Base-by-base conservation (phyloP, 2,888 invertebrate species). In the Drosophila eohydei region DNA sequence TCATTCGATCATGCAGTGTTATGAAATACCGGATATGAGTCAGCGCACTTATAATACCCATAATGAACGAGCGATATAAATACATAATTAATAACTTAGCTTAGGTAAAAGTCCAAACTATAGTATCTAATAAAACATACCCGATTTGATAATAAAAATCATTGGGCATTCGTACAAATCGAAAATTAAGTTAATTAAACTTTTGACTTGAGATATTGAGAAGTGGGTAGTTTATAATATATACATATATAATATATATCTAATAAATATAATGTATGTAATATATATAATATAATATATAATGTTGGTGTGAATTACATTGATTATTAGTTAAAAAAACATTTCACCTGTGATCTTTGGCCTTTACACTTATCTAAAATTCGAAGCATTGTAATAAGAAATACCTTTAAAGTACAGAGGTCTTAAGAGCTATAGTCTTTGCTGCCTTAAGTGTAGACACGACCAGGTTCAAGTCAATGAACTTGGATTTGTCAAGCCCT, bases 21-120 rank as follows among this genome's bases (percentile, higher is more conserved):
- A 51, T 30, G 61, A 65, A 81, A 81, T 61, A 71, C 61, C 71
- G 86, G 83, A 88, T 58, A 52, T 83, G 83, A 71, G 54, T 88
- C 88, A 88, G 41, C 21, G 9, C 16, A 21, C 26, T 64, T 52
- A 21, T 52, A 58, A 44, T 43, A 40, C 51, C 54, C 44, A 66
- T 61, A 74, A 77, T 80, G 66, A 83, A 77, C 21, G 74, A 85
- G 78, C 80, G 64, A 60, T 82, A 66, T 60, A 66, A 66, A 60
- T 60, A 79, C 38, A 62, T 77, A 80, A 83, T 78, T 82, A 82
- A 80, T 77, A 83, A 82, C 80, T 85, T 66, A 46, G 58, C 46
- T 51, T 28, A 57, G 78, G 62, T 65, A 62, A 82, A 72, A 51
- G 66, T 68, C 68, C 58, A 68, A 65, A 36, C 16, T 48, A 26